Evolutionary conservation across 1,140 invertebrate genomes (phyloP), one percentile per base, ranked within the genome.

Genomic region (Helicoverpa armigera): DNA sequence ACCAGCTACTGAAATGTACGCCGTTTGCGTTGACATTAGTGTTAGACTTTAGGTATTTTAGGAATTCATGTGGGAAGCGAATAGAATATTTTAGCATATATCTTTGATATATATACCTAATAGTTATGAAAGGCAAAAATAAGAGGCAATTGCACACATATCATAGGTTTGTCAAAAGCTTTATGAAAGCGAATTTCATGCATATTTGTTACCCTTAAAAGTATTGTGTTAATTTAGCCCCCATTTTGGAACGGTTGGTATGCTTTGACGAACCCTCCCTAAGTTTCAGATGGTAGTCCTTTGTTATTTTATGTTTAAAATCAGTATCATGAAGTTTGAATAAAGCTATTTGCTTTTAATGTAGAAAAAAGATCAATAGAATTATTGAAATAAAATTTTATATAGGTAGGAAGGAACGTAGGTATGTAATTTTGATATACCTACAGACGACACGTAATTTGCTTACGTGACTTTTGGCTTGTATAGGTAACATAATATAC

Each of bases 121-220:
- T 23, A 23, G 23, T 23, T 23, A 23, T 1, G 5, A 43, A 9
- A 43, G 0, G 1, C 10, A 48, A 74, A 65, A 74, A 54, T 58
- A 51, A 58, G 53, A 18, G 54, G 31, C 18, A 50, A 72, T 50
- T 72, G 50, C 16, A 53, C 54, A n/a, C 18, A 74, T 43, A 43
- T 43, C 35, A 43, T 51, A 11, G 72, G 53, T 18, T 43, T 48
- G 29, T 60, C 29, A 60, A 74, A 74, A 58, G 72, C 72, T 58
- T 74, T 79, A 65, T 82, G 63, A 80, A 83, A 82, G 83, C 82
- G 79, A 85, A 88, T 89, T 86, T 85, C 81, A 60, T 65, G 79
- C 87, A 88, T 89, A 87, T 84, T 89, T 87, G 87, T 79, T 85
- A 88, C 87, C 86, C 83, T 87, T 89, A 86, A 87, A 88, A 92